Percentiles rank a stretch among this genome's conserved stretches.
phyloP scores from a whole-genome alignment of 2,797 vertebrate genomes.

The Labroides dimidiatus region DNA sequence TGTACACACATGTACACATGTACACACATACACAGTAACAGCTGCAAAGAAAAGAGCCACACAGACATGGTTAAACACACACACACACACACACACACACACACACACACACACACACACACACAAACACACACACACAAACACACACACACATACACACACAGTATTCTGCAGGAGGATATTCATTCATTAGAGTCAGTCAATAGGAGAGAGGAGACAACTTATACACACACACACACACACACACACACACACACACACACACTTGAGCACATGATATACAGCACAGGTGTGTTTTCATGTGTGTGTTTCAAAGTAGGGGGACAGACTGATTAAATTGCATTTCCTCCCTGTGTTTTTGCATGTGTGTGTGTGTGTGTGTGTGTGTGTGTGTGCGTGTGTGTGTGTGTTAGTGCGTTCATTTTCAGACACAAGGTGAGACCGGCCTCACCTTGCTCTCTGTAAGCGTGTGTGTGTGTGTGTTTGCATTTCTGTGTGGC shows the following conservation, averaged over 20 bases:
- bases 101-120: constrained; percentile 26
- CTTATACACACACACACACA: constrained; percentile 17
- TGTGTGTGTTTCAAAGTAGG: neutral
- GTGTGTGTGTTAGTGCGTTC: constrained; percentile 11
- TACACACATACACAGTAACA: no score
- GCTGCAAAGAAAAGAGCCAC: constrained; percentile 30
- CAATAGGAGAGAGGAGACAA: constrained; percentile 43
- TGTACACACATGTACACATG: no score
- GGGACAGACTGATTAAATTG: constrained; percentile 15
- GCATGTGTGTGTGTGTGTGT: constrained; percentile 6
- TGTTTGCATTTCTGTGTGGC: constrained; percentile 5
- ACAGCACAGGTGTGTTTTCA: neutral
- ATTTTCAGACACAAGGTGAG: constrained; percentile 22
- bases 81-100: constrained; percentile 42
- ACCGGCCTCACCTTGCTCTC: constrained; percentile 14
- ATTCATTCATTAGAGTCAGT: constrained; percentile 65
- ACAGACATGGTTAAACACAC: constrained; percentile 12
- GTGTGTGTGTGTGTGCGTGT: neutral
- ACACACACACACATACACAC: constrained; percentile 25
- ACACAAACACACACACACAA: constrained; percentile 23
- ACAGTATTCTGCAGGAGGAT: constrained; percentile 40
- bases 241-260: constrained; percentile 18
- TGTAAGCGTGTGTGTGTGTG: constrained; percentile 2
- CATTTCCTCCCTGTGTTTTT: neutral
- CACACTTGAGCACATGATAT: neutral